Conservation (phyloP, 2,113 vertebrate genomes). For the Myrmecophaga tridactyla region DNA sequence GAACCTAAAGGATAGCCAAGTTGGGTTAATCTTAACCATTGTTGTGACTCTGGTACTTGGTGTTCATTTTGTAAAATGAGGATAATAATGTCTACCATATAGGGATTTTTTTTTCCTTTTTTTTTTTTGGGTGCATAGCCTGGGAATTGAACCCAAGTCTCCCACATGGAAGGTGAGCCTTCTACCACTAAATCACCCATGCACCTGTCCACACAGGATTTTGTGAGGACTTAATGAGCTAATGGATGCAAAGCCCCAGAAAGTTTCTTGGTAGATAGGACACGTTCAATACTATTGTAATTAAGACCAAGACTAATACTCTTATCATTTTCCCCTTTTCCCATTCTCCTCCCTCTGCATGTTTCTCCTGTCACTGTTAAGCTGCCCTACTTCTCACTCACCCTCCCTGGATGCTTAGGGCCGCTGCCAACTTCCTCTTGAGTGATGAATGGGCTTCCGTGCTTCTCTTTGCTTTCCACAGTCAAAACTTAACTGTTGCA, state of each 20-base stretch:
- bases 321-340: background rate
- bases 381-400: accelerated
- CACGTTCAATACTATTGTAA: background rate
- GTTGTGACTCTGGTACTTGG: background rate
- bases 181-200: too few relatives aligned
- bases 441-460: accelerated
- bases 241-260: background rate
- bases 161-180: too few relatives aligned
- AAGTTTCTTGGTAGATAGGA: background rate
- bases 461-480: background rate
- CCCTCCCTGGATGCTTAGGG: background rate
- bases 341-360: background rate
- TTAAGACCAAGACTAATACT: background rate
- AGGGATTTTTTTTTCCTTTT: too few relatives aligned
- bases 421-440: too few relatives aligned
- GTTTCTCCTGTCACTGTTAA: background rate
- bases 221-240: background rate
- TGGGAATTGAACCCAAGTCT: too few relatives aligned
- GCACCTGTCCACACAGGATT: too few relatives aligned
- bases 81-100: background rate
- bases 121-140: too few relatives aligned
- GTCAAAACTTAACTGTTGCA: background rate
- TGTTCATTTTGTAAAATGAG: background rate
- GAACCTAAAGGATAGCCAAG: too few relatives aligned
- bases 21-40: background rate